phyloP scores from a whole-genome alignment of 2,888 invertebrate species.

The Artemia sp. region DNA sequence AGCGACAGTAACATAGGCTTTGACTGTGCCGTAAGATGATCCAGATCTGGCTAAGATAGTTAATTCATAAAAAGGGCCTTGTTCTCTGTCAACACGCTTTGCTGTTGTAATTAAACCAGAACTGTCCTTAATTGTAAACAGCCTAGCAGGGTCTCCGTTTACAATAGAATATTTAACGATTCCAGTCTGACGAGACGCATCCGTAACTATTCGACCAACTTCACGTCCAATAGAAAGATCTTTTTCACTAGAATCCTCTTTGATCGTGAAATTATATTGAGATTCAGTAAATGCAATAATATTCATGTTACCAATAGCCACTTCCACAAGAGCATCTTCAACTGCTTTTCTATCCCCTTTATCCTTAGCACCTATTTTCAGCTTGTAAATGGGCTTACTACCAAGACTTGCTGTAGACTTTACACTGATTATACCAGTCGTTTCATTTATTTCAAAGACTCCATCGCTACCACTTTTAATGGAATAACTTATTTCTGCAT shows the following conservation, averaged over 20 bases:
- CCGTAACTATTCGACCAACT: constrained; percentile 49
- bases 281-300: constrained; percentile 45
- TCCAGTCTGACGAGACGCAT: constrained; percentile 23
- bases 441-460: constrained; percentile 60
- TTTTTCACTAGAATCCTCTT: constrained; percentile 56
- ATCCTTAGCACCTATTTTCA: constrained; percentile 63
- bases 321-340: constrained; percentile 51
- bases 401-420: constrained; percentile 46
- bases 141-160: constrained; percentile 55
- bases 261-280: constrained; percentile 62
- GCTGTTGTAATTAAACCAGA: constrained; percentile 60
- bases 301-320: constrained; percentile 44
- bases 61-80: constrained; percentile 53
- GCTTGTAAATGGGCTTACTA: constrained; percentile 47
- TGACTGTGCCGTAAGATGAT: constrained; percentile 54
- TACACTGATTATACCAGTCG: constrained; percentile 54
- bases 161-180: constrained; percentile 53
- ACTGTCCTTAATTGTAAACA: constrained; percentile 61
- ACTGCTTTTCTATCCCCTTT: constrained; percentile 53
- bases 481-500: constrained; percentile 58
- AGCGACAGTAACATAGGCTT: constrained; percentile 58
- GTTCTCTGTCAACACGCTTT: constrained; percentile 66
- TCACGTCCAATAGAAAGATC: constrained; percentile 45
- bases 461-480: constrained; percentile 59
- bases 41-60: constrained; percentile 61